Evolutionary conservation across 2,113 vertebrate genomes (phyloP).

Genomic region (Cyanoderma ruficeps): DNA sequence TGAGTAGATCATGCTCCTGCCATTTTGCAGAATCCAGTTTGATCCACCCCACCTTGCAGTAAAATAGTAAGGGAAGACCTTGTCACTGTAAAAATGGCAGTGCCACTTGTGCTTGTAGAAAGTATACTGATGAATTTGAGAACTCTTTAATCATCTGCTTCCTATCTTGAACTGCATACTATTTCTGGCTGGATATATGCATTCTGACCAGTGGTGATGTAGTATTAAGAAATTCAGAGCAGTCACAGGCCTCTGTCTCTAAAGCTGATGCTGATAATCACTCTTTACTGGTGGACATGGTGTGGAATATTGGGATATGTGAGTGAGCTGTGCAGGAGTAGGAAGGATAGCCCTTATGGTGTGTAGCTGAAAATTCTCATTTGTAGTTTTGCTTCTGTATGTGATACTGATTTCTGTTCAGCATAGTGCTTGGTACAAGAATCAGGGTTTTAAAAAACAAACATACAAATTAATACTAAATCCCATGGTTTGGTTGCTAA

Average conservation of each 20-base stretch:
- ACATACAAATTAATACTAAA: not conserved
- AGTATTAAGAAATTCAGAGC: not conserved
- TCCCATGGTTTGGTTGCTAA: not conserved
- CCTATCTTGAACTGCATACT: accelerated
- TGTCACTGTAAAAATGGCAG: not conserved
- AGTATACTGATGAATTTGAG: not conserved
- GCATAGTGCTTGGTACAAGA: not conserved
- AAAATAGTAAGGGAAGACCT: not conserved
- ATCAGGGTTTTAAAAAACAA: not conserved
- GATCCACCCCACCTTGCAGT: not conserved
- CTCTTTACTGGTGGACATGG: not conserved
- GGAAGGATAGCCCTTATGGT: not conserved
- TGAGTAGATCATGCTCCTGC: not conserved
- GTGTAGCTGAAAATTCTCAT: not conserved
- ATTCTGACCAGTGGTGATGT: not conserved
- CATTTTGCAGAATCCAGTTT: not conserved
- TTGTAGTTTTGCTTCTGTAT: not conserved
- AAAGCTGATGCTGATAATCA: not conserved
- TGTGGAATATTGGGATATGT: not conserved
- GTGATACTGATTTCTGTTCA: not conserved
- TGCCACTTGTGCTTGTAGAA: not conserved
- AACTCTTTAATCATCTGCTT: not conserved
- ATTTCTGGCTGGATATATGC: not conserved
- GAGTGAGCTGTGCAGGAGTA: not conserved
- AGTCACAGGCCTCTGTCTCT: not conserved